Conservation (phyloP, 2,113 vertebrate genomes). For the Channa maculata region DNA sequence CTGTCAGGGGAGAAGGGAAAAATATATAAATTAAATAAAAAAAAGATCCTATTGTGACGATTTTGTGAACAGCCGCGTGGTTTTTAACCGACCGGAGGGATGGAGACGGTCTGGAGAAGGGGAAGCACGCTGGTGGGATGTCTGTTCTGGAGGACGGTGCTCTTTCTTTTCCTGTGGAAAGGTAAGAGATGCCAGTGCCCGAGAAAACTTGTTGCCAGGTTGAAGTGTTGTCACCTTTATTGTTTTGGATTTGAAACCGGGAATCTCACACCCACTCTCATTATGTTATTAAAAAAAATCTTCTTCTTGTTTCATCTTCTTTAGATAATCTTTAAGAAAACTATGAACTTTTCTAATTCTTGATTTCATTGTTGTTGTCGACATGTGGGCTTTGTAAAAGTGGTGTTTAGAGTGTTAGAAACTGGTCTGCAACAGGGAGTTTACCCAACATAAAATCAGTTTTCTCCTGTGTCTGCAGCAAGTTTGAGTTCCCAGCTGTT, state of each 20-base stretch:
- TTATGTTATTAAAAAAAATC: too few species aligned
- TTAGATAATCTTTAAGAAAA: neutral
- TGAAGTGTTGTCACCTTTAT: neutral
- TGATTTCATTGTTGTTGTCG: too few species aligned
- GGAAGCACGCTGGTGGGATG: conserved; percentile 52
- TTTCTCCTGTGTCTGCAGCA: neutral
- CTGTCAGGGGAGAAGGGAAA: conserved; percentile 6
- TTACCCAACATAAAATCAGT: too few species aligned
- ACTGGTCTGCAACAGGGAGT: too few species aligned
- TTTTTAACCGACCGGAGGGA: conserved; percentile 46
- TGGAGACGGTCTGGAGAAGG: conserved; percentile 57
- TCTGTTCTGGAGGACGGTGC: conserved; percentile 59
- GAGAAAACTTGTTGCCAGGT: conserved; percentile 56
- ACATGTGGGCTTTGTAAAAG: too few species aligned
- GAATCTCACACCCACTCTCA: neutral
- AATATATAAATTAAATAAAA: neutral
- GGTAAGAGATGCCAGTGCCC: conserved; percentile 56
- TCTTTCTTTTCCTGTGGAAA: conserved; percentile 63
- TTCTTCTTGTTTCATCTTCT: neutral
- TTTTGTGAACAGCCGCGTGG: conserved; percentile 49
- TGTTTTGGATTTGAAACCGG: neutral
- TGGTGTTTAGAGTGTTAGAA: too few species aligned
- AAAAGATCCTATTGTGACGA: neutral
- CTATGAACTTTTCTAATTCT: too few species aligned
- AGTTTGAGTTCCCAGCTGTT: neutral